These are phyloP conservation scores for Amphiprion clarkii DNA, from an alignment of 2,797 vertebrate genomes.

Conservation along the genomic window DNA sequence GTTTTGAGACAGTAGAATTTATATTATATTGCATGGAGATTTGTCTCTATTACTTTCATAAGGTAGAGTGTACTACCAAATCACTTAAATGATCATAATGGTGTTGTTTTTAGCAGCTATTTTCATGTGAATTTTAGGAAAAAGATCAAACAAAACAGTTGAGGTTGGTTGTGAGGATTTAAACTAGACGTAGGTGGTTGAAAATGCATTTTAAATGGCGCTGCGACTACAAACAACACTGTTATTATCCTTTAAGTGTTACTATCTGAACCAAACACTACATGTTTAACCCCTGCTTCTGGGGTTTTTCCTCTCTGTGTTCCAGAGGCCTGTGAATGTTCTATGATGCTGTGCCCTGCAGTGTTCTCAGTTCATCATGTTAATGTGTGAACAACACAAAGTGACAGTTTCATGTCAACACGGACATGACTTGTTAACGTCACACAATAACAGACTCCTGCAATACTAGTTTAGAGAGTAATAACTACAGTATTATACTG, in stretches of 20 bases:
- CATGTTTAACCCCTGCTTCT: conserved; percentile 23
- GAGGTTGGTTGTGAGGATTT: not conserved
- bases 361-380: conserved; percentile 39
- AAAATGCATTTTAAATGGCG: conserved; percentile 38
- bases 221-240: conserved; percentile 25
- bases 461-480: conserved; percentile 71
- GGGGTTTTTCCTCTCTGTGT: conserved; percentile 13
- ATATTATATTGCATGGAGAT: conserved; percentile 40
- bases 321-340: conserved; percentile 61
- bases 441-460: conserved; percentile 54
- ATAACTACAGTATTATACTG: conserved; percentile 69
- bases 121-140: conserved; percentile 14
- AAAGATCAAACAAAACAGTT: not conserved
- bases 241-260: conserved; percentile 39
- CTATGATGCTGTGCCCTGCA: conserved; percentile 51
- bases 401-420: conserved; percentile 14
- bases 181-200: conserved; percentile 37
- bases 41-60: conserved; percentile 33
- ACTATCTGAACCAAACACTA: conserved; percentile 59
- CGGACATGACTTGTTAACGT: conserved; percentile 33
- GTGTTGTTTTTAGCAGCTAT: conserved; percentile 5
- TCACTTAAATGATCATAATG: conserved; percentile 23
- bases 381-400: conserved; percentile 23
- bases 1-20: conserved; percentile 28
- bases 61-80: conserved; percentile 14